phyloP scores from a whole-genome alignment of 92 coral and sea anemone genomes.

The Zoanthus solanderi region DNA sequence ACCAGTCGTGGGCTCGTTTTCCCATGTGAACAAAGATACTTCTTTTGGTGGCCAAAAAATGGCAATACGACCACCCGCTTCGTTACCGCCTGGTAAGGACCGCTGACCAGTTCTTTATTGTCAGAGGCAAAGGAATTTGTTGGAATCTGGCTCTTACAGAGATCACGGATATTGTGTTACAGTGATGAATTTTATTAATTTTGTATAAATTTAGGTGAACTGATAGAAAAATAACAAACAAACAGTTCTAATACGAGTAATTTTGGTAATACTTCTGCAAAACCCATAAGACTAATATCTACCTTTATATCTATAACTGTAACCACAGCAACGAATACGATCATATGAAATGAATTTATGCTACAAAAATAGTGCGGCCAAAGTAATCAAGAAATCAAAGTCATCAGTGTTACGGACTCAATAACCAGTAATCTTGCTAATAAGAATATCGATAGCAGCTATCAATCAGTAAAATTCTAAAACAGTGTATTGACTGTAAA shows the following conservation, averaged over 20 bases:
- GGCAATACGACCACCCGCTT: constrained; percentile 46
- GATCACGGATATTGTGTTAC: constrained; percentile 41
- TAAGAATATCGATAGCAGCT: not conserved
- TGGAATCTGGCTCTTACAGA: not conserved
- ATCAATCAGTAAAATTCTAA: not conserved
- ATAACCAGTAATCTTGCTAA: not conserved
- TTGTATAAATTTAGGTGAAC: not conserved
- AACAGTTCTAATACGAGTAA: too few species aligned
- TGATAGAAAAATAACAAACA: too few species aligned
- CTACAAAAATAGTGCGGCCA: too few species aligned
- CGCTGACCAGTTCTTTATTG: constrained; percentile 28
- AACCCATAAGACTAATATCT: too few species aligned
- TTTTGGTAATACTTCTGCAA: too few species aligned
- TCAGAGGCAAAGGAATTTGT: not conserved
- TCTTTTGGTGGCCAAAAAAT: constrained; percentile 28
- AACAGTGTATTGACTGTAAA: not conserved
- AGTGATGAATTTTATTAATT: not conserved
- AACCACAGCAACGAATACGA: too few species aligned
- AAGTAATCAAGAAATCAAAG: too few species aligned
- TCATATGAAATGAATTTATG: too few species aligned
- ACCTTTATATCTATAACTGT: too few species aligned
- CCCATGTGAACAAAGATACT: constrained; percentile 58
- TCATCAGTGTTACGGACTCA: too few species aligned
- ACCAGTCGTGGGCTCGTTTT: constrained; percentile 57
- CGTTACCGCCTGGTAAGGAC: constrained; percentile 56